phyloP scores from a whole-genome alignment of 2,888 invertebrate genomes.

The Nezara viridula region DNA sequence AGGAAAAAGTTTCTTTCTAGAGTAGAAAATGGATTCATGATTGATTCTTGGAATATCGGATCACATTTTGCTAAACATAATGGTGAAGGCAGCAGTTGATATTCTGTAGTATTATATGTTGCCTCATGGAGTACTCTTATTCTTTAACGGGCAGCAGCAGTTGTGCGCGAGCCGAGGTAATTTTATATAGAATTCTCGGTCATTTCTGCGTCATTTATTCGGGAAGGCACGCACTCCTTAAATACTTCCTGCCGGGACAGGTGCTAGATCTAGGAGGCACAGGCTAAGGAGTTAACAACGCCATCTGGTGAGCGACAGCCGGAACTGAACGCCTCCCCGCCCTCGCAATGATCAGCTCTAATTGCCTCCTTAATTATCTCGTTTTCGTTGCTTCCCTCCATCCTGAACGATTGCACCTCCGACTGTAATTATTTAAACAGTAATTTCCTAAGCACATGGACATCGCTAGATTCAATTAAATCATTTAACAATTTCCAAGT shows the following conservation, averaged over 20 bases:
- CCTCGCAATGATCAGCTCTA: conserved; percentile 35
- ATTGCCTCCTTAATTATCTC: conserved; percentile 19
- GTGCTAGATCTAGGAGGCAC: conserved; percentile 26
- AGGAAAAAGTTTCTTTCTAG: too few species aligned
- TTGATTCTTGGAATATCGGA: too few species aligned
- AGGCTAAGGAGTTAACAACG: conserved; percentile 40
- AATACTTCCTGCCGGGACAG: conserved; percentile 27
- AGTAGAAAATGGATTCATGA: too few species aligned
- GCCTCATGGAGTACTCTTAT: not conserved
- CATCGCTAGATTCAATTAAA: not conserved
- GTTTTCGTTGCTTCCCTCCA: not conserved
- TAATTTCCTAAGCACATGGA: conserved; percentile 3
- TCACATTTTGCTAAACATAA: too few species aligned
- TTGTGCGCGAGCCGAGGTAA: not conserved
- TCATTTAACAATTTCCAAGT: not conserved
- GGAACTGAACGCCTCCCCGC: conserved; percentile 26
- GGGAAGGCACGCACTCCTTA: conserved; percentile 35
- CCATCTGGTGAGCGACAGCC: conserved; percentile 30
- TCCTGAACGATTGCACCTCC: not conserved
- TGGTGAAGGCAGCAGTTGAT: too few species aligned
- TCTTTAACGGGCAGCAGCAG: not conserved
- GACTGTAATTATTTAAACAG: conserved; percentile 24
- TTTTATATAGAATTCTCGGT: conserved; percentile 10
- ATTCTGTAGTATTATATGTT: not conserved
- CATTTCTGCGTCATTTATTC: conserved; percentile 38